Base-by-base conservation (phyloP, 1,140 invertebrate genomes). In the Drosophila ambigua region DNA sequence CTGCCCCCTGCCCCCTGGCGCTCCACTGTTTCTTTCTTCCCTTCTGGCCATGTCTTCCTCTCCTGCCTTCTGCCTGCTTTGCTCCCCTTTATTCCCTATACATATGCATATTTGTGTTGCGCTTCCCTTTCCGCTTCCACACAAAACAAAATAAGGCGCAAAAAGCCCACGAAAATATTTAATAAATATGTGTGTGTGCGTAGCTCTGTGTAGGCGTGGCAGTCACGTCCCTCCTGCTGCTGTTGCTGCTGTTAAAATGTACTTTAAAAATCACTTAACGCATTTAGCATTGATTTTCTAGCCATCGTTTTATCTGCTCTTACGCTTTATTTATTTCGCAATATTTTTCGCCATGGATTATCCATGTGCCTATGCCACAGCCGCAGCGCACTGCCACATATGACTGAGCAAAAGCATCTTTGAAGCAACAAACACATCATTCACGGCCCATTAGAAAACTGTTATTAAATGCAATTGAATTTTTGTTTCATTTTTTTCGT, bases 191-290 rank as follows among this genome's bases (percentile, higher is more conserved):
- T 74, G 15, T 24, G 15, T 43, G 58, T 44, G 57, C 35, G 46
- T 43, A 46, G 15, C n/a, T 41, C 41, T 16, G 28, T n/a, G 49
- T 35, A n/a, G 43, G 16, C 13, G 20, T 35, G 53, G 39, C 59
- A 48, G 67, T 59, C 72, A 75, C 46, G 59, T 64, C 53, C 53
- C 48, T 67, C 53, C 23, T 24, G 23, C 4, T 24, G 23, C 23
- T 24, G 23, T 24, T 28, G 26, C 26, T 6, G 26, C 26, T 28
- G 26, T 28, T 28, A 28, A 77, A 85, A 84, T 85, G 81, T 85
- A 85, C 81, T 85, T 87, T 85, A 87, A 85, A 85, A 87, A 87
- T 85, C 81, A 85, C 82, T 85, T 85, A 87, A 85, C 81, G 77
- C 62, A 66, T 81, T 85, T 85, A 87, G 61, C 82, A 75, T 87